phyloP scores from a whole-genome alignment of 2,797 vertebrate species.

The Momotus momota region DNA sequence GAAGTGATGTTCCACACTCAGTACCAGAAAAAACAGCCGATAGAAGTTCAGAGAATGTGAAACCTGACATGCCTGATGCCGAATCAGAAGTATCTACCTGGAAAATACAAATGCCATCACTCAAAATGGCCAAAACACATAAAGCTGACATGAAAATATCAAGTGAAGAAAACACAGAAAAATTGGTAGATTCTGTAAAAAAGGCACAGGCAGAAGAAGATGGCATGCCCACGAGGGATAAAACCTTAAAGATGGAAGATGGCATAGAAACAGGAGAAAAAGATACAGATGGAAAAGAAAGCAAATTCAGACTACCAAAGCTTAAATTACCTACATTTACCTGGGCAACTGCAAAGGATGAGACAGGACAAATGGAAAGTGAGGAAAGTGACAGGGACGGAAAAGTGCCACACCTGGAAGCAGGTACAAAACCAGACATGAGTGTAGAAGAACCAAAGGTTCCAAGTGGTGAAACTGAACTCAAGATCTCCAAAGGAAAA shows the following conservation, averaged over 20 bases:
- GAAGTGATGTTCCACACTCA: neutral
- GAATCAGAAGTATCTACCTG: neutral
- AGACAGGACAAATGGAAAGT: rapidly evolving
- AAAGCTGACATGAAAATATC: neutral
- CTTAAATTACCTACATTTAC: conserved; percentile 58
- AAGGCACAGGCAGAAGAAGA: rapidly evolving
- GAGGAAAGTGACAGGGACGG: rapidly evolving
- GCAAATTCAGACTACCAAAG: conserved; percentile 76
- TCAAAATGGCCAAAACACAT: neutral
- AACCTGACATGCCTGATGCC: rapidly evolving
- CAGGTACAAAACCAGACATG: rapidly evolving
- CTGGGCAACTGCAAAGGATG: neutral
- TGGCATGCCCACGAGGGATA: rapidly evolving
- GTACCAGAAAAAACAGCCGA: neutral
- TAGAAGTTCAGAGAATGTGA: neutral
- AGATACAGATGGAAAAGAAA: conserved; percentile 18
- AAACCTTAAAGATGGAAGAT: neutral
- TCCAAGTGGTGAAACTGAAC: rapidly evolving
- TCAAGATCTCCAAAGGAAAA: rapidly evolving
- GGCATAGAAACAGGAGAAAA: neutral
- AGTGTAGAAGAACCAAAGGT: rapidly evolving
- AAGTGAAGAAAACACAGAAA: rapidly evolving
- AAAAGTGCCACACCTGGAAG: rapidly evolving
- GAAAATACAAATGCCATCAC: conserved; percentile 2
- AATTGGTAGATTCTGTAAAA: rapidly evolving